Evolutionary conservation across 2,888 invertebrate genomes (phyloP), one percentile per base, ranked within the genome.

Genomic region (Clusia tigrina): DNA sequence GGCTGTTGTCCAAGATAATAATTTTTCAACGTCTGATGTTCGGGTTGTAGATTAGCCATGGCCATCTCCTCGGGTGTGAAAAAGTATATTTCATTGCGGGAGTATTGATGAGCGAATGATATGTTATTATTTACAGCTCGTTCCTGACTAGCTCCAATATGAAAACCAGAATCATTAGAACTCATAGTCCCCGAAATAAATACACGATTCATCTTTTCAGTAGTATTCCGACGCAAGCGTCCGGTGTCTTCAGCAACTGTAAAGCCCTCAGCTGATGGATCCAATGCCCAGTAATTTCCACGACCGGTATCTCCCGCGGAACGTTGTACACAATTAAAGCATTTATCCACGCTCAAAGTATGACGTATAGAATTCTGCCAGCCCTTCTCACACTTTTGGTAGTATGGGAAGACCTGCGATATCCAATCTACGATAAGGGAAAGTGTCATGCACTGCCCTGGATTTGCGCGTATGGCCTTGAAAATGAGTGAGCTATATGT

Each of bases 231-330:
- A 12, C 97, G 86, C 55, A 98, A 85, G 81, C 98, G 98, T 0
- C 98, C 98, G 0, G 98, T 98, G 0, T 96, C 94, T 1, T 95
- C 95, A 0, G 98, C 98, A 78, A 98, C 98, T 79, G 96, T 97
- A 25, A 98, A 94, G 75, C 98, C 97, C 78, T 98, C 96, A 54
- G 94, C 92, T 23, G 93, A 93, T 0, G 96, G 93, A 81, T 98
- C 97, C 78, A 98, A 82, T 92, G 97, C 97, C 98, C 98, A 98
- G 85, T 98, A 98, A 84, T 98, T 97, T 0, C 98, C 98, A 79
- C 98, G 97, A 0, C 98, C 98, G 0, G 98, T 98, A 81, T 98
- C 98, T 85, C 98, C 97, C 85, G 97, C 94, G 76, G 95, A 95
- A 12, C 98, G 86, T 0, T 96, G 94, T 48, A 95, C 93, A 85